Conservation (phyloP, 2,113 vertebrate species). For the Xenopus tropicalis region UCB_Xtro_10.0 CM004448.2:124205001-124205500, state of each 20-base stretch:
- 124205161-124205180: not conserved
- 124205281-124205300: constrained; percentile 33
- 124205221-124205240: constrained; percentile 5
- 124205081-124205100: too few relatives aligned
- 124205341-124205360: constrained; percentile 41
- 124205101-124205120: too few relatives aligned
- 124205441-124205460: constrained; percentile 40
- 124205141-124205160: too few relatives aligned
- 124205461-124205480: constrained; percentile 14
- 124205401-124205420: constrained; percentile 42
- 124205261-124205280: constrained; percentile 14
- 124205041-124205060: too few relatives aligned
- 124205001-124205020: too few relatives aligned
- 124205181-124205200: not conserved
- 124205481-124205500: constrained; percentile 9
- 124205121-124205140: too few relatives aligned
- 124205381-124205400: constrained; percentile 40
- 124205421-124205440: constrained; percentile 31
- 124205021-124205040: too few relatives aligned
- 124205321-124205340: constrained; percentile 36
- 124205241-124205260: not conserved
- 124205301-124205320: constrained; percentile 40
- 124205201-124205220: not conserved
- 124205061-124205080: too few relatives aligned
- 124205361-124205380: constrained; percentile 41